phyloP scores from a whole-genome alignment of 2,113 vertebrate species.

The Rattus norvegicus region GRCr8 NC_086029.1:35638001-35638500 shows the following conservation, averaged over 20 bases:
- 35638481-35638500: neutral
- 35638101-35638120: neutral
- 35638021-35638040: neutral
- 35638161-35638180: neutral
- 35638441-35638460: constrained; percentile 38
- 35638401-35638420: neutral
- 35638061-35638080: neutral
- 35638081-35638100: neutral
- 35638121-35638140: neutral
- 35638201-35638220: neutral
- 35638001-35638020: neutral
- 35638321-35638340: neutral
- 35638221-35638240: neutral
- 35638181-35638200: neutral
- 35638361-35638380: neutral
- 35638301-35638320: neutral
- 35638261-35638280: neutral
- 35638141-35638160: neutral
- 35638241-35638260: neutral
- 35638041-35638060: neutral
- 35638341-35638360: neutral
- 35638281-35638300: constrained; percentile 19
- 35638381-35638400: constrained; percentile 12
- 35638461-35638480: constrained; percentile 55
- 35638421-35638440: constrained; percentile 22